Evolutionary conservation across 1,140 invertebrate species (phyloP).

Genomic region (Drosophila parvula): DNA sequence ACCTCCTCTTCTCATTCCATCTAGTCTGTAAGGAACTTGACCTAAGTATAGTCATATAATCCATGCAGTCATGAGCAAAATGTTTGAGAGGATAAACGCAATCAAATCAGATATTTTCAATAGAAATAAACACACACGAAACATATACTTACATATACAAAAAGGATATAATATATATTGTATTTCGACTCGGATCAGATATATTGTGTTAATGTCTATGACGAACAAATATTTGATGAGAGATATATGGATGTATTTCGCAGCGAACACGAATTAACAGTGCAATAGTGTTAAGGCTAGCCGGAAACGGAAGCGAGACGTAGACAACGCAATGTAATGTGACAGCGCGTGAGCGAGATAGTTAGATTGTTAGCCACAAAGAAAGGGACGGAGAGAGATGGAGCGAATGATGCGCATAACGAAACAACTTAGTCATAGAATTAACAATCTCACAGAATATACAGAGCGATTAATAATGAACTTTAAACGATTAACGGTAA

Average conservation of each 20-base stretch:
- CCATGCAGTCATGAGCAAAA: background rate
- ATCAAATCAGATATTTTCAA: constrained; percentile 24
- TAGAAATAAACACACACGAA: constrained; percentile 11
- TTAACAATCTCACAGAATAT: constrained; percentile 48
- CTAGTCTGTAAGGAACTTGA: constrained; percentile 19
- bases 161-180: constrained; percentile 47
- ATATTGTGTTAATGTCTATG: constrained; percentile 68
- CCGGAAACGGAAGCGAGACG: constrained; percentile 39
- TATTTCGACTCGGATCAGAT: constrained; percentile 59
- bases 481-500: constrained; percentile 21
- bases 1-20: constrained; percentile 19
- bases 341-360: constrained; percentile 48
- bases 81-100: constrained; percentile 21
- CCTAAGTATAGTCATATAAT: constrained; percentile 9
- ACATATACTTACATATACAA: constrained; percentile 24
- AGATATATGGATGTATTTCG: constrained; percentile 27
- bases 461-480: constrained; percentile 33
- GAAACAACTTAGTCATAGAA: constrained; percentile 58
- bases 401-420: constrained; percentile 43
- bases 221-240: constrained; percentile 27
- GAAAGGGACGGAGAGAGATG: constrained; percentile 24
- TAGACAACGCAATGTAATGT: constrained; percentile 53
- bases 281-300: constrained; percentile 33
- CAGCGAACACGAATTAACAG: constrained; percentile 33
- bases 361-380: constrained; percentile 56